Percentiles rank a stretch among this genome's conserved stretches.
phyloP scores from a whole-genome alignment of 2,888 invertebrate species.

The Drosophila engyochracea region DNA sequence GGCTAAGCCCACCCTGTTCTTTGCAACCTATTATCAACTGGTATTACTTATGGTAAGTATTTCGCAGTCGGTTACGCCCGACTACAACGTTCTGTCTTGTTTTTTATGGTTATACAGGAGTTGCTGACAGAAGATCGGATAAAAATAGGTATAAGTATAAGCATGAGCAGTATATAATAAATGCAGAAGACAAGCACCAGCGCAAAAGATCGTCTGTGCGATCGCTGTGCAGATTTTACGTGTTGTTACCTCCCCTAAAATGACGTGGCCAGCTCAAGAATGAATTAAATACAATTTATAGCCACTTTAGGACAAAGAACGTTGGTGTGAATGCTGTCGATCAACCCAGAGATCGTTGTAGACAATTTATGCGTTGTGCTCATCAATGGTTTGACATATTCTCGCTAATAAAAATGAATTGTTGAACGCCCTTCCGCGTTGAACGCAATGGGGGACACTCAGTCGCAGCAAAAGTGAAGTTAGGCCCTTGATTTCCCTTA shows the following conservation, averaged over 20 bases:
- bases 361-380: slow-evolving; percentile 17
- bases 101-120: not conserved
- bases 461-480: slow-evolving; percentile 1
- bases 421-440: slow-evolving; percentile 42
- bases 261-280: not conserved
- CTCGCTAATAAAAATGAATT: slow-evolving; percentile 42
- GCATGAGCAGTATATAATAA: not conserved
- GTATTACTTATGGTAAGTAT: too few species aligned
- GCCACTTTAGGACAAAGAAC: not conserved
- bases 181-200: not conserved
- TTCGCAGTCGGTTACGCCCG: too few species aligned
- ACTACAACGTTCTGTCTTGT: too few species aligned
- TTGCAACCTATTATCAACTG: not conserved
- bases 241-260: not conserved
- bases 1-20: not conserved
- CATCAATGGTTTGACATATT: slow-evolving; percentile 44
- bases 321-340: slow-evolving; percentile 4
- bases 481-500: slow-evolving; percentile 29
- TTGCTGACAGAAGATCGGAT: not conserved
- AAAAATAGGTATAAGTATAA: not conserved
- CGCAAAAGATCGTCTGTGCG: not conserved
- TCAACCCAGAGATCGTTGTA: slow-evolving; percentile 4
- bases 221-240: not conserved
- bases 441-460: not conserved
- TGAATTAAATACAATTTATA: slow-evolving; percentile 15